These are phyloP conservation scores for Ganaspis brasiliensis DNA, from an alignment of 2,888 invertebrate species.

Conservation along the genomic window DNA sequence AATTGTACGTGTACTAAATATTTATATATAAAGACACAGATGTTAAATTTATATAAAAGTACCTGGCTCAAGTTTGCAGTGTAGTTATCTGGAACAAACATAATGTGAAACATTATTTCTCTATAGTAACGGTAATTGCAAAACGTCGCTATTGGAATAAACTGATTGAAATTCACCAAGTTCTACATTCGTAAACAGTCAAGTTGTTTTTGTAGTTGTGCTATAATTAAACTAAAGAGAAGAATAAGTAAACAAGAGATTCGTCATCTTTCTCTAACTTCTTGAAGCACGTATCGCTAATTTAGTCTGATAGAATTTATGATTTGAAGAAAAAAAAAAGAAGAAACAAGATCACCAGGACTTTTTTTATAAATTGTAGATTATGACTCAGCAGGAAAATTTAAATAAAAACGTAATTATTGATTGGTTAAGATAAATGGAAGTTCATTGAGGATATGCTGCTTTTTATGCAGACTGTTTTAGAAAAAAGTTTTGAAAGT, in stretches of 20 bases:
- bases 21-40: too few species aligned
- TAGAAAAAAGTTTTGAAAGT: slow-evolving; percentile 26
- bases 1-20: too few species aligned
- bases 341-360: slow-evolving; percentile 10
- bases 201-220: slow-evolving; percentile 25
- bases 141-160: background rate
- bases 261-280: slow-evolving; percentile 7
- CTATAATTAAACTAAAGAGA: slow-evolving; percentile 34
- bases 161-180: background rate
- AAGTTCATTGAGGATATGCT: background rate
- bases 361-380: background rate
- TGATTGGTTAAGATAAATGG: background rate
- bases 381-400: background rate
- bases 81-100: background rate
- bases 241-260: slow-evolving; percentile 33
- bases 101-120: background rate
- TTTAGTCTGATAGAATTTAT: slow-evolving; percentile 23
- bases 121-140: background rate
- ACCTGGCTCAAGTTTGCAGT: too few species aligned
- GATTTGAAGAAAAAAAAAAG: too few species aligned
- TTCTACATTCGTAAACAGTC: slow-evolving; percentile 18
- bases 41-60: too few species aligned
- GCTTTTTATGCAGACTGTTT: background rate
- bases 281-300: slow-evolving; percentile 27
- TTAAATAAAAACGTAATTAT: background rate